Base-by-base conservation (phyloP, 2,888 invertebrate genomes). In the Plebejus melissa region DNA sequence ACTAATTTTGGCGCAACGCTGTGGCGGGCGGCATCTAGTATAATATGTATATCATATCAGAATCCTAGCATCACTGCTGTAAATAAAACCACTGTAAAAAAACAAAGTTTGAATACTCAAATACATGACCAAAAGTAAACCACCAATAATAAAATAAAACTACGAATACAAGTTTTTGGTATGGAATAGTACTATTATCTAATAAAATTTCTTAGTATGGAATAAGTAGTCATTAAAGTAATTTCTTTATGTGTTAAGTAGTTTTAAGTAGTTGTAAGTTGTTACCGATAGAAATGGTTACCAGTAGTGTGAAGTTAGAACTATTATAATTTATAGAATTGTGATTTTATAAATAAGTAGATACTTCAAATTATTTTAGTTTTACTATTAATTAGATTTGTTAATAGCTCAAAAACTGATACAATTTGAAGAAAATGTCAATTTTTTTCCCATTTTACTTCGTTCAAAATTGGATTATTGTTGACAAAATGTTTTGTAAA, bases 401-500 rank as follows among this genome's bases (percentile, higher is more conserved):
- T 58, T 58, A 22, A 58, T 16, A 22, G 22, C 1, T 22, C 11
- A n/a, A 58, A 58, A 58, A 7, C 22, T 58, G 58, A 7, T 22
- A n/a, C 7, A n/a, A 22, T 58, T 16, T n/a, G 16, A 58, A 58
- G n/a, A 22, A 22, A 54, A 54, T 58, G 58, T n/a, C 6, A n/a
- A 13, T 16, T n/a, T 58, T 58, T 58, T n/a, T 2, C 2, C 58
- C 6, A 60, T 60, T 28, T 28, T 60, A 9, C 13, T 65, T 7
- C 32, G 13, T 60, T 58, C 22, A 22, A 58, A 32, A 32, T 65
- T 32, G 11, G 11, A 65, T 13, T 36, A 5, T 16, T n/a, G 72
- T 69, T 57, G 46, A 58, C 65, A 65, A 71, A n/a, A 57, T 13
- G 75, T 38, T 76, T 74, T 28, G 57, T 13, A 74, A 74, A 74